These are phyloP conservation scores for Mesoligia furuncula DNA, from an alignment of 2,888 invertebrate species.

Conservation along the genomic window DNA sequence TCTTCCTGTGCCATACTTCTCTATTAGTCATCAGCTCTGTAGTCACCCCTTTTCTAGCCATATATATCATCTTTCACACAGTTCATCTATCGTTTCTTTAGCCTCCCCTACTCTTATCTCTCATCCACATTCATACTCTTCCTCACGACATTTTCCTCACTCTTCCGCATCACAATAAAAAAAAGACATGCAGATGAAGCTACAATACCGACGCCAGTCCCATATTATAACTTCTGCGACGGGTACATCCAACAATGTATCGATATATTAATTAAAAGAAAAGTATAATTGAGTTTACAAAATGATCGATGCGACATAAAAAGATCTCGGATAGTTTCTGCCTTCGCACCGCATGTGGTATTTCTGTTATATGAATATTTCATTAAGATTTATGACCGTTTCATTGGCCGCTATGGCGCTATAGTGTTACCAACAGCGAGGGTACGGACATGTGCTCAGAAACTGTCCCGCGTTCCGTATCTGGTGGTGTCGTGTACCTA, in stretches of 20 bases:
- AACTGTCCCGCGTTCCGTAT: too few relatives aligned
- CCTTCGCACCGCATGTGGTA: background rate
- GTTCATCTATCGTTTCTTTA: background rate
- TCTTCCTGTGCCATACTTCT: background rate
- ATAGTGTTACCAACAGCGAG: background rate
- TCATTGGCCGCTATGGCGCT: background rate
- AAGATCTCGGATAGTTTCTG: background rate
- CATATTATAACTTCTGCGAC: background rate
- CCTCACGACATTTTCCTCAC: background rate
- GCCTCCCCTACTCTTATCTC: background rate
- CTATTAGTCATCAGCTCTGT: background rate
- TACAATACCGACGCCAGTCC: background rate
- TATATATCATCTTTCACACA: background rate
- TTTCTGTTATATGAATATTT: background rate
- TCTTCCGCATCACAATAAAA: background rate
- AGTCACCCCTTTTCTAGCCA: background rate
- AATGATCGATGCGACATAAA: slow-evolving; percentile 1
- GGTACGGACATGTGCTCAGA: too few relatives aligned
- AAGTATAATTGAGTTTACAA: background rate
- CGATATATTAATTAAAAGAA: background rate
- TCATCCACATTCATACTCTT: background rate
- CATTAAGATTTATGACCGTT: slow-evolving; percentile 12
- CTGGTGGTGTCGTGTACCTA: too few relatives aligned
- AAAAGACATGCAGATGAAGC: background rate
- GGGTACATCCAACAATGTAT: background rate